phyloP scores from a whole-genome alignment of 35 echinoderm and acorn worm genomes.

The Holothuria glaberrima region DNA sequence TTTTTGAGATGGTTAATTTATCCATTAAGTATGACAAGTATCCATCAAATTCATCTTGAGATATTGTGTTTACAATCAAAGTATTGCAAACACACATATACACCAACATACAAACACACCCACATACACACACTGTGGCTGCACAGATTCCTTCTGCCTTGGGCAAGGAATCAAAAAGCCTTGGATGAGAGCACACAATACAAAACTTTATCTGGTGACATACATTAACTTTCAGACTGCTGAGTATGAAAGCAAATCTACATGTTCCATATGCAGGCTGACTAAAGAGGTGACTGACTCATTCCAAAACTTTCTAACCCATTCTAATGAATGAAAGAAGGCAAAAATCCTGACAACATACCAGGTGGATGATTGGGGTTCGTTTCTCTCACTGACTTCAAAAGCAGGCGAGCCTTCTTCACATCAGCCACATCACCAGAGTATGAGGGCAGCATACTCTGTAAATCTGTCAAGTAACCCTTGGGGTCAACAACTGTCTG shows the following conservation, averaged over 20 bases:
- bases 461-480: constrained; percentile 96
- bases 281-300: neutral
- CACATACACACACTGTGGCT: no score
- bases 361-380: constrained; percentile 99
- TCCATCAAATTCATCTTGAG: no score
- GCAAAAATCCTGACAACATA: neutral
- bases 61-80: no score
- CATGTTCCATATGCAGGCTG: no score
- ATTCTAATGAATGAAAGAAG: neutral
- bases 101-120: no score
- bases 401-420: constrained; percentile 89
- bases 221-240: neutral
- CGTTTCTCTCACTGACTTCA: constrained; percentile 91
- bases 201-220: neutral
- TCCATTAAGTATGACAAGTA: no score
- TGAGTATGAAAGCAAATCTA: no score
- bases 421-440: constrained; percentile 94
- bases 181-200: no score
- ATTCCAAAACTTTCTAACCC: neutral
- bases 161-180: no score
- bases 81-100: no score
- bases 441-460: constrained; percentile 98
- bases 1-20: no score
- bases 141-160: no score
- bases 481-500: constrained; percentile 99